These are phyloP conservation scores for Collichthys lucidus DNA, from an alignment of 2,113 vertebrate species.

Conservation along the genomic window DNA sequence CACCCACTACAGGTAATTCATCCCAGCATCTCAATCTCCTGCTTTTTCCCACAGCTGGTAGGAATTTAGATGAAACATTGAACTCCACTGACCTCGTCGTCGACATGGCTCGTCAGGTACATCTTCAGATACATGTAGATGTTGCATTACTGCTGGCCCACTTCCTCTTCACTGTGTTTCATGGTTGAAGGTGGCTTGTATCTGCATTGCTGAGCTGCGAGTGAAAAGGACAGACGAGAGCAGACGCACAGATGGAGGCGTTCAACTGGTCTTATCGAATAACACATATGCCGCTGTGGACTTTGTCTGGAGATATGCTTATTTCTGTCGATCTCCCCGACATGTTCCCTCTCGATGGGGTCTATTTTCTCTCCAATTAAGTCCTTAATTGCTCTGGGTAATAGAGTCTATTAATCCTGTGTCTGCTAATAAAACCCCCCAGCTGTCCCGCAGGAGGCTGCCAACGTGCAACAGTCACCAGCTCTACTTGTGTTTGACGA, in stretches of 20 bases:
- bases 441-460: conserved; percentile 67
- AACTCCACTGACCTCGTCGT: conserved; percentile 54
- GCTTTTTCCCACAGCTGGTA: conserved; percentile 39
- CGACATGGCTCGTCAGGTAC: conserved; percentile 39
- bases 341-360: conserved; percentile 34
- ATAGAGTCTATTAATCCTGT: conserved; percentile 77
- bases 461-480: conserved; percentile 49
- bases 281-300: conserved; percentile 16
- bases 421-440: conserved; percentile 75
- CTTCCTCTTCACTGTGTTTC: no score
- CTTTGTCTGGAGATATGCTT: conserved; percentile 42
- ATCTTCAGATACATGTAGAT: no score
- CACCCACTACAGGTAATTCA: conserved; percentile 61
- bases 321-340: conserved; percentile 26
- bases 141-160: no score
- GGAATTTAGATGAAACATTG: conserved; percentile 74
- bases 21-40: conserved; percentile 58
- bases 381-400: conserved; percentile 72
- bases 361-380: conserved; percentile 77
- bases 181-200: no score
- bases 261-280: no score
- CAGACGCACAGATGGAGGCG: no score
- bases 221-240: no score
- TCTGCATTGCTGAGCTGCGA: no score
- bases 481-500: conserved; percentile 36